These are phyloP conservation scores for Chrysolina oricalcia DNA, from an alignment of 2,888 invertebrate species.

Conservation along the genomic window DNA sequence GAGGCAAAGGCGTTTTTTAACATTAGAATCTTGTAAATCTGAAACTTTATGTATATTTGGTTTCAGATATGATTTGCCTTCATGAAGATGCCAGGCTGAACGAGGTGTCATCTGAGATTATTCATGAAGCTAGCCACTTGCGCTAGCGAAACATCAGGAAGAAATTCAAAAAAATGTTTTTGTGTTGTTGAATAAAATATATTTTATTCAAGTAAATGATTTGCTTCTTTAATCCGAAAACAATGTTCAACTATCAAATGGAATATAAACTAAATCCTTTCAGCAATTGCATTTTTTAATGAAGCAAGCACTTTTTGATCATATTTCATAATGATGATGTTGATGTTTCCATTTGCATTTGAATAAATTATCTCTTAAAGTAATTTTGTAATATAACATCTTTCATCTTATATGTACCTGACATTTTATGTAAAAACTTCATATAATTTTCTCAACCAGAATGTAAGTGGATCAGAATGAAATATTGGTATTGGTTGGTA, in stretches of 20 bases:
- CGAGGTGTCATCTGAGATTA: background rate
- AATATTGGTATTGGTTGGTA: slow-evolving; percentile 14
- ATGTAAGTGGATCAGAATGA: background rate
- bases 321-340: slow-evolving; percentile 9
- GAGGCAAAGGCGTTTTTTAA: too few relatives aligned
- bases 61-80: slow-evolving; percentile 6
- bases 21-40: too few relatives aligned
- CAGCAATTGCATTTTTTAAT: slow-evolving; percentile 2
- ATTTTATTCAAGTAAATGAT: slow-evolving; percentile 3
- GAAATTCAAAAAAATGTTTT: slow-evolving; percentile 13
- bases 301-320: background rate
- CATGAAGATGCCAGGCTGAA: slow-evolving; percentile 13
- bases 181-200: slow-evolving; percentile 10
- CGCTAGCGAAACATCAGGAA: background rate
- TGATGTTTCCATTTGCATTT: slow-evolving; percentile 2
- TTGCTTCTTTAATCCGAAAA: slow-evolving; percentile 12
- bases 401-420: background rate
- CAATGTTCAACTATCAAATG: background rate
- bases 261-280: background rate
- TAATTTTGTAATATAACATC: background rate
- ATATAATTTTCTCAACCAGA: background rate
- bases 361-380: background rate
- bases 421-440: background rate
- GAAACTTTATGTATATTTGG: background rate
- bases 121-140: too few relatives aligned